Conservation (phyloP, 2,888 invertebrate genomes). For the Omphaloscelis lunosa region DNA sequence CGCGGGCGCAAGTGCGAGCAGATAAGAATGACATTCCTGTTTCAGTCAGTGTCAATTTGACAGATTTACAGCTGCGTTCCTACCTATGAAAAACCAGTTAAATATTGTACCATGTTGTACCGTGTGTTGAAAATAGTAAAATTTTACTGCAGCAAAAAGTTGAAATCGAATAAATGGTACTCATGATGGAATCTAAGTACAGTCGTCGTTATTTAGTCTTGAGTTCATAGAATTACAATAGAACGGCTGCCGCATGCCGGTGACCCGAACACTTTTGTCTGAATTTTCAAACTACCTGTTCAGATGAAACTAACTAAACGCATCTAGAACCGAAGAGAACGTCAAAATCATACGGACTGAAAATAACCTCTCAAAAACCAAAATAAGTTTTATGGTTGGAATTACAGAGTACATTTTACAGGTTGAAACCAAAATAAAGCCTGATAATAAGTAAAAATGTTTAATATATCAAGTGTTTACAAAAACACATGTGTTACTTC, state of each 20-base stretch:
- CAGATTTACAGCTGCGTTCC: constrained; percentile 42
- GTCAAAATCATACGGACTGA: constrained; percentile 50
- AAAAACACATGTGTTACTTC: constrained; percentile 70
- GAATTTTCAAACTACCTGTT: neutral
- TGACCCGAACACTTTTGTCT: too few relatives aligned
- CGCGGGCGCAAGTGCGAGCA: constrained; percentile 75
- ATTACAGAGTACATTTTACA: too few relatives aligned
- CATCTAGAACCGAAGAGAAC: too few relatives aligned
- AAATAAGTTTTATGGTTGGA: neutral
- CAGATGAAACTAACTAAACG: neutral
- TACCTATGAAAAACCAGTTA: neutral
- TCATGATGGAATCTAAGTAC: too few relatives aligned
- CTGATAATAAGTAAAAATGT: constrained; percentile 72
- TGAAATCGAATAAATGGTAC: too few relatives aligned
- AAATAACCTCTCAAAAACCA: constrained; percentile 58
- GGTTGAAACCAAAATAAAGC: constrained; percentile 17
- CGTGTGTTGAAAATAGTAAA: too few relatives aligned
- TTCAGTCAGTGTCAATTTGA: constrained; percentile 59
- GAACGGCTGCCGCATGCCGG: too few relatives aligned
- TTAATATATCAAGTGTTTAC: constrained; percentile 74
- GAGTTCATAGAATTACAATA: too few relatives aligned
- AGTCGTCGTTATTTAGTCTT: too few relatives aligned
- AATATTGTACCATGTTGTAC: too few relatives aligned
- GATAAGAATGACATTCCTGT: constrained; percentile 37
- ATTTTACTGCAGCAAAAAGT: too few relatives aligned